phyloP scores from a whole-genome alignment of 2,888 invertebrate genomes.

The Melanostoma mellinum region DNA sequence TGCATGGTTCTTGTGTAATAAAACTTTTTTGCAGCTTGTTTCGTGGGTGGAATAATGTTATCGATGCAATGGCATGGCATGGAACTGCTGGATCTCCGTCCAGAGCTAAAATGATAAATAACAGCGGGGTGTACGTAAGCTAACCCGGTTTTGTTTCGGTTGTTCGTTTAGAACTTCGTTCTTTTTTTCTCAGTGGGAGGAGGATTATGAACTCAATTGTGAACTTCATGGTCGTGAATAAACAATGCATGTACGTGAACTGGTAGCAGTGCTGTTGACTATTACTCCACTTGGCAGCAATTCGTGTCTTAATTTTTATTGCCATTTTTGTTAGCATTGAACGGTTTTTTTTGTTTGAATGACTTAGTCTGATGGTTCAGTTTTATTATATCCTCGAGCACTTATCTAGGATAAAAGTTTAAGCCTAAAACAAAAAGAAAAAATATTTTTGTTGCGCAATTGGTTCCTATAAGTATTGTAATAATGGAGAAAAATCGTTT shows the following conservation, averaged over 20 bases:
- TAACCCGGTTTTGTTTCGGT: slow-evolving; percentile 28
- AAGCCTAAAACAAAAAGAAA: no score
- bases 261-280: no score
- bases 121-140: slow-evolving; percentile 22
- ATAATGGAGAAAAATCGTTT: no score
- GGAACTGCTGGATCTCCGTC: background rate
- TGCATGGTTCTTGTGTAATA: slow-evolving; percentile 1
- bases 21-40: slow-evolving; percentile 7
- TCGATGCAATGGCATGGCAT: slow-evolving; percentile 30
- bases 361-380: no score
- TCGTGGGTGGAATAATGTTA: slow-evolving; percentile 54
- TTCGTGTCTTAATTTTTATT: slow-evolving; percentile 5
- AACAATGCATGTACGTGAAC: background rate
- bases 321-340: background rate
- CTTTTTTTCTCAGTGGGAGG: background rate
- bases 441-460: no score
- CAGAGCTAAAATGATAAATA: slow-evolving; percentile 26
- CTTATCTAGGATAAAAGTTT: no score
- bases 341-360: no score
- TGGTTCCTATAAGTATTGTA: no score
- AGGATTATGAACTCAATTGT: background rate
- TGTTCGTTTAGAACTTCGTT: background rate
- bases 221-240: background rate
- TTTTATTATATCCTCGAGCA: no score
- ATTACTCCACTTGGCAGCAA: no score